These are phyloP conservation scores for Trichopria drosophilae DNA, from an alignment of 2,888 invertebrate genomes.

Conservation along the genomic window DNA sequence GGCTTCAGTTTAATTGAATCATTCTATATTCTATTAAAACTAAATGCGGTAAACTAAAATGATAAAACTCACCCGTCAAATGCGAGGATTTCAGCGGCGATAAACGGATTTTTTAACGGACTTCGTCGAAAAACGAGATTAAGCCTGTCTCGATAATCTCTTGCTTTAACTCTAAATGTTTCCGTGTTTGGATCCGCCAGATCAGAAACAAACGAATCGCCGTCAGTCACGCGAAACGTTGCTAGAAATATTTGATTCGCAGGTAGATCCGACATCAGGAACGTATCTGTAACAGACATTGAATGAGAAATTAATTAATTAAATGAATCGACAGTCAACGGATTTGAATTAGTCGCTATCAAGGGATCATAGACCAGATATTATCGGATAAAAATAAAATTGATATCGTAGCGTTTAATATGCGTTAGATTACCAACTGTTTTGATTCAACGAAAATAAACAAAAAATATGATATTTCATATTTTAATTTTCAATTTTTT, in stretches of 20 bases:
- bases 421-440: too few relatives aligned
- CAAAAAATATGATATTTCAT: too few relatives aligned
- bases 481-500: too few relatives aligned
- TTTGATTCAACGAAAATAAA: too few relatives aligned
- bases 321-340: too few relatives aligned
- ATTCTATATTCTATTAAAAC: too few relatives aligned
- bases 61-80: constrained; percentile 73
- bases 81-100: constrained; percentile 79
- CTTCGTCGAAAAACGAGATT: constrained; percentile 76
- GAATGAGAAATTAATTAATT: too few relatives aligned
- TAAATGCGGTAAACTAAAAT: neutral
- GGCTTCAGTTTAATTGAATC: too few relatives aligned
- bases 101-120: constrained; percentile 73
- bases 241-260: constrained; percentile 83
- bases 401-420: too few relatives aligned
- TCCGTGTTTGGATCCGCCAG: constrained; percentile 70
- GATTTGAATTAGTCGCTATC: too few relatives aligned
- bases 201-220: constrained; percentile 71
- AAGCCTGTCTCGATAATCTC: constrained; percentile 75
- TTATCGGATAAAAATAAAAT: too few relatives aligned
- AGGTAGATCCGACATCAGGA: constrained; percentile 71
- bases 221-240: constrained; percentile 72
- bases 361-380: too few relatives aligned
- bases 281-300: constrained; percentile 67
- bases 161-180: constrained; percentile 73